Evolutionary conservation across 2,113 vertebrate genomes (phyloP).

Genomic region (Aspiorhynchus laticeps): DNA sequence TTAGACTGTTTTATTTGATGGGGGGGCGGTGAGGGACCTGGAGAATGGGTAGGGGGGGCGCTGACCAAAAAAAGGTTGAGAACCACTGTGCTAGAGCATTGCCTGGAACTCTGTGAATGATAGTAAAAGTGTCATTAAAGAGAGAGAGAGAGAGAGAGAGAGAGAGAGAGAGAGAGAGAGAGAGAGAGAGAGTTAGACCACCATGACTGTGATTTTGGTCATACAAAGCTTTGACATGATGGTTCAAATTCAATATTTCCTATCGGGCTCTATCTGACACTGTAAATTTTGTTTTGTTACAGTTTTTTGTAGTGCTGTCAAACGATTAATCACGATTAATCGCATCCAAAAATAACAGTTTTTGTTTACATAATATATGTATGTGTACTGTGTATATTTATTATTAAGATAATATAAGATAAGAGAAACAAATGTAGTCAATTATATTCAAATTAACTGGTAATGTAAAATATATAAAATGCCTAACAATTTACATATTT

Average conservation of each 20-base stretch:
- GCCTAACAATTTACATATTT: too few species aligned
- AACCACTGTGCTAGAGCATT: conserved; percentile 10
- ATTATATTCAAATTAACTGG: neutral
- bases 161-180: conserved; percentile 5
- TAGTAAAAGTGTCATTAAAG: conserved; percentile 46
- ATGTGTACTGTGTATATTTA: too few species aligned
- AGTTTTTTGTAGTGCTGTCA: neutral
- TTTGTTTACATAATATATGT: too few species aligned
- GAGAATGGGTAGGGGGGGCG: too few species aligned
- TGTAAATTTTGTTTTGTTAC: too few species aligned
- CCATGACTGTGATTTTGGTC: conserved; percentile 45
- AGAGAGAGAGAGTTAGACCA: conserved; percentile 19
- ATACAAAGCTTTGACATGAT: neutral
- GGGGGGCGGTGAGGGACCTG: too few species aligned
- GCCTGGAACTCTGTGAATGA: neutral
- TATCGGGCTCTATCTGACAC: neutral
- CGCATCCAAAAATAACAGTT: too few species aligned
- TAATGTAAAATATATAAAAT: too few species aligned
- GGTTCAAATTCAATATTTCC: neutral
- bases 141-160: conserved; percentile 25
- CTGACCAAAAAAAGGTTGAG: too few species aligned
- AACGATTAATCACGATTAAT: too few species aligned
- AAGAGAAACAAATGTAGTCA: neutral
- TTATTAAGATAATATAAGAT: neutral
- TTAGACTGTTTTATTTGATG: too few species aligned